Percentiles rank a stretch among this genome's conserved stretches.
phyloP scores from a whole-genome alignment of 2,888 invertebrate genomes.

The Chrysolina oricalcia region DNA sequence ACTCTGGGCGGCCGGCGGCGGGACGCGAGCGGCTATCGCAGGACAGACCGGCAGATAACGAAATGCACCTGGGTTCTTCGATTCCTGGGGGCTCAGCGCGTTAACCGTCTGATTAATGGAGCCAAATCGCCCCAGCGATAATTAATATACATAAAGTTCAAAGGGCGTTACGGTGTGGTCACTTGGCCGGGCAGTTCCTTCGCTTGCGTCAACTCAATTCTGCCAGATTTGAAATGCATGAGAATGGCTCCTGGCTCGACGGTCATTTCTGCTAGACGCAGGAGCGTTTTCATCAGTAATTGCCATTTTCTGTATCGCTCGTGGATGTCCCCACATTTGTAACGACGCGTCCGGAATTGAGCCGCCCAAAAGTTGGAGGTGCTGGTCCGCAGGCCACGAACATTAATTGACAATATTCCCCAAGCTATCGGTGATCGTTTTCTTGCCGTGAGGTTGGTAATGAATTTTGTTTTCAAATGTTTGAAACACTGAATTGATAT shows the following conservation, averaged over 20 bases:
- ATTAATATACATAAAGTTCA: conserved; percentile 55
- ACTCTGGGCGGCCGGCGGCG: not conserved
- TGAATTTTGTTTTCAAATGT: too few species aligned
- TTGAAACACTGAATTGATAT: too few species aligned
- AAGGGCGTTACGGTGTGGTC: conserved; percentile 46
- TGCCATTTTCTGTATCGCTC: not conserved
- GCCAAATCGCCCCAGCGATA: conserved; percentile 55
- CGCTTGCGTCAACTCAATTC: conserved; percentile 28
- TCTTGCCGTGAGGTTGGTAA: too few species aligned
- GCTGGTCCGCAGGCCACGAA: too few species aligned
- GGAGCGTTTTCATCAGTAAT: conserved; percentile 20
- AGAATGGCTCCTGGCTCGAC: conserved; percentile 19
- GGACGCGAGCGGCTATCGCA: conserved; percentile 47
- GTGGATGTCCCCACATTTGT: not conserved
- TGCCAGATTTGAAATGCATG: conserved; percentile 38
- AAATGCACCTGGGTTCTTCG: conserved; percentile 56
- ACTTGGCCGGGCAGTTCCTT: conserved; percentile 33
- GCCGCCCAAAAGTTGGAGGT: too few species aligned
- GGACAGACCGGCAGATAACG: conserved; percentile 46
- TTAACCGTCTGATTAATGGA: conserved; percentile 56
- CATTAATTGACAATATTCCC: too few species aligned
- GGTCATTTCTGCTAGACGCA: conserved; percentile 30
- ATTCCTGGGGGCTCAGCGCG: conserved; percentile 49
- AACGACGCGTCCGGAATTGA: too few species aligned
- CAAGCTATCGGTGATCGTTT: too few species aligned